Base-by-base conservation (phyloP, 2,888 invertebrate species). In the Pandemis cinnamomeana region DNA sequence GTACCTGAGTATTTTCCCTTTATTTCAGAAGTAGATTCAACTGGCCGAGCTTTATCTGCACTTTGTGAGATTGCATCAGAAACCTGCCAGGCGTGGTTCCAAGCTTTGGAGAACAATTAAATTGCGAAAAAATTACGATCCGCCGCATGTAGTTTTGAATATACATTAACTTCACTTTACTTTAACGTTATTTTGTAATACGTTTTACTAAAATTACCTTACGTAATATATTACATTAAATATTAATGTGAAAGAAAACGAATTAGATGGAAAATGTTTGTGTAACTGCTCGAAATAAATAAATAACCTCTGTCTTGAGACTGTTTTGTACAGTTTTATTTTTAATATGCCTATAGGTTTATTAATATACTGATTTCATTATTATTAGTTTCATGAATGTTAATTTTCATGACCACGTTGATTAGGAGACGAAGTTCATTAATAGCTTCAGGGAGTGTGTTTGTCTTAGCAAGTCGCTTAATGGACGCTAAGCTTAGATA, bases 1-100 rank as follows among this genome's bases (percentile, higher is more conserved):
- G 27, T 36, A 36, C 27, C 27, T 36, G 27, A 36, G 27, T 36
- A 36, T 27, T 58, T 11, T 58, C 4, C 5, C 73, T 15, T 62
- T 76, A 20, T 90, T 94, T 75, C 89, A 97, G 97, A 97, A 86
- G 96, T 96, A 77, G 97, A 97, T 78, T 86, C 94, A 20, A 95
- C 96, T 36, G 96, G 95, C 72, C 96, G 96, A 84, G 96, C 97
- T 1, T 87, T 98, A 68, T 96, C 96, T 7, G 96, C 97, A 13
- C 95, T 98, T 86, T 98, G 98, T 85, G 97, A 98, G 90, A 96
- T 97, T 78, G 97, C 97, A 11, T 95, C 96, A 77, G 97, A 98
- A 86, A 96, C 97, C 6, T 98, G 98, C 87, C 96, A 96, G 84
- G 95, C 97, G 48, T 97, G 97, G 97, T 96, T 97, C 82, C 95